Evolutionary conservation across 2,888 invertebrate genomes (phyloP).

Genomic region (Aphidoletes aphidimyza): DNA sequence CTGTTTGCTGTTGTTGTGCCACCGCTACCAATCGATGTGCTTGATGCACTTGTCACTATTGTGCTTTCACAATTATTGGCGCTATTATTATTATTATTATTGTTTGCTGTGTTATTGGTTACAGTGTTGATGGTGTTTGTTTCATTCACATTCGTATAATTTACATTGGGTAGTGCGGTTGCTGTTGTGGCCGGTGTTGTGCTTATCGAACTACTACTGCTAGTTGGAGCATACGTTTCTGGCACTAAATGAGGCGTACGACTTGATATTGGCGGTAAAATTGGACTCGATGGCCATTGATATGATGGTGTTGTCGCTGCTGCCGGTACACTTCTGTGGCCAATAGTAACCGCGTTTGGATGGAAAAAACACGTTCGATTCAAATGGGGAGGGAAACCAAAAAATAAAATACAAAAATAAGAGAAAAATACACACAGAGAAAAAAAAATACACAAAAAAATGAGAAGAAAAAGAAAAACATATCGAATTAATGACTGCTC

Average conservation of each 20-base stretch:
- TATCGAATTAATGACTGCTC: background rate
- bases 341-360: background rate
- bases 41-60: conserved; percentile 9
- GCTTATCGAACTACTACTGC: conserved; percentile 55
- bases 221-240: conserved; percentile 69
- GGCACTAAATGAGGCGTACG: conserved; percentile 79
- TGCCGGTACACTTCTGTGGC: conserved; percentile 70
- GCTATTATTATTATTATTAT: conserved; percentile 38
- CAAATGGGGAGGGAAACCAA: background rate
- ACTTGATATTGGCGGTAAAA: conserved; percentile 77
- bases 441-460: background rate
- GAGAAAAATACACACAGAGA: background rate
- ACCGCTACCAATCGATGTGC: background rate
- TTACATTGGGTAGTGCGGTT: background rate
- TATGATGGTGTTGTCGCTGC: conserved; percentile 71
- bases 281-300: conserved; percentile 84
- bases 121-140: conserved; percentile 9
- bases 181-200: conserved; percentile 52
- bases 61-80: background rate
- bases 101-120: background rate
- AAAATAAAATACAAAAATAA: background rate
- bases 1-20: background rate
- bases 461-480: background rate
- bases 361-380: background rate
- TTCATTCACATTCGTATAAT: background rate